Base-by-base conservation (phyloP, 2,797 vertebrate genomes). In the Darevskia mixta region DNA sequence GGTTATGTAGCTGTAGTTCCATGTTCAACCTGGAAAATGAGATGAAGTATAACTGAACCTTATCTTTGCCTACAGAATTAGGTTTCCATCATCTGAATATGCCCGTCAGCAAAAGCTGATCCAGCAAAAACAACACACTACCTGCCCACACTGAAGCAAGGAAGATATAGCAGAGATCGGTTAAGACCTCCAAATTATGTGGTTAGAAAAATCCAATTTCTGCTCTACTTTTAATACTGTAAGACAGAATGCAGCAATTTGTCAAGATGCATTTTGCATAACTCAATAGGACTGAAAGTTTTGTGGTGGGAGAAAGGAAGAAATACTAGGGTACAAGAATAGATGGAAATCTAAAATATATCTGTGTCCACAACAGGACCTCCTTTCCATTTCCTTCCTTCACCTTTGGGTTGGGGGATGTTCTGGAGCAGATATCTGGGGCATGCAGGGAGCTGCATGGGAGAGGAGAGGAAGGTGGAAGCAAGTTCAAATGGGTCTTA, bases 41-140 rank as follows among this genome's bases (percentile, higher is more conserved):
- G 78, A 55, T 29, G 17, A 81, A 85, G 43, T 85, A 49, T 66
- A 76, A 85, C 32, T 66, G 29, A 88, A 85, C 88, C 43, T 85
- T 89, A 89, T 67, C 83, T 75, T 45, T 85, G 25, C 27, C 32
- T 80, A 76, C 85, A 76, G 15, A 85, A 80, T n/a, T n/a, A 13
- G n/a, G 25, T 88, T 84, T 64, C 58, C 69, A 69, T 45, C 41
- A 72, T 79, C 38, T 85, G 67, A 79, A 77, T 49, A 23, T 69
- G 5, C 18, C 49, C n/a, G 27, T 69, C 73, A 73, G 58, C 38
- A 88, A 64, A 79, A 61, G 38, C 23, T 45, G 35, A 43, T 45
- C 82, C 23, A 79, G 64, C 15, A 71, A 78, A 79, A 85, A 35
- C 66, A 83, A 43, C 49, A 79, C 8, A 85, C 55, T 64, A 85